Conservation (phyloP, 2,797 vertebrate genomes). For the Somateria mollissima region DNA sequence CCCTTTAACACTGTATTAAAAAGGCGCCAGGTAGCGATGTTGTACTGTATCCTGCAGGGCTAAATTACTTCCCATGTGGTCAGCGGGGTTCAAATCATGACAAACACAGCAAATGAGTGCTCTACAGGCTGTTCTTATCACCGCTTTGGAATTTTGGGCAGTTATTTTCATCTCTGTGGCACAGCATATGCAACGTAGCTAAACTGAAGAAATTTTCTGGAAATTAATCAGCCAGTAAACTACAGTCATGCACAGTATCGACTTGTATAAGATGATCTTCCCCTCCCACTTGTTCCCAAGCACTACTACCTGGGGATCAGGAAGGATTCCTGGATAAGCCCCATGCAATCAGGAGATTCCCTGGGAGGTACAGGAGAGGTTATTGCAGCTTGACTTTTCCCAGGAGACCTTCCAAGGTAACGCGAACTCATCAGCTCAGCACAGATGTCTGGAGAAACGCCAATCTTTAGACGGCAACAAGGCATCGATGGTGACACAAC, state of each 20-base stretch:
- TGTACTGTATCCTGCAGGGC: neutral
- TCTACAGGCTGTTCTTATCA: neutral
- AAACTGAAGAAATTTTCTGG: neutral
- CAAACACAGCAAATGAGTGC: neutral
- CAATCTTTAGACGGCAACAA: neutral
- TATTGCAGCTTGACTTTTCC: neutral
- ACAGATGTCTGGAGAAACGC: neutral
- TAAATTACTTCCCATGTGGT: neutral
- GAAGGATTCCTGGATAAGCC: neutral
- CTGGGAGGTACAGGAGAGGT: neutral
- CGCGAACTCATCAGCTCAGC: neutral
- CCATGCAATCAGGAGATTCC: neutral
- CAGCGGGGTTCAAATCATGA: neutral
- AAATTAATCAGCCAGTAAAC: neutral
- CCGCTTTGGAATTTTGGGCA: neutral
- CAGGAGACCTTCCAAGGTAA: neutral
- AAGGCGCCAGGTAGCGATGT: neutral
- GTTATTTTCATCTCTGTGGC: conserved; percentile 21
- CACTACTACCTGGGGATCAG: neutral
- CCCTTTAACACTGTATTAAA: neutral
- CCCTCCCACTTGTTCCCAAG: neutral
- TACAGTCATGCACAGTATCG: neutral
- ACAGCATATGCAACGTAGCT: neutral
- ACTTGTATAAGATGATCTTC: neutral
- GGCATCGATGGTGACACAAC: fast-evolving